Conservation (phyloP, 2,797 vertebrate genomes). For the Dallia pectoralis region DNA sequence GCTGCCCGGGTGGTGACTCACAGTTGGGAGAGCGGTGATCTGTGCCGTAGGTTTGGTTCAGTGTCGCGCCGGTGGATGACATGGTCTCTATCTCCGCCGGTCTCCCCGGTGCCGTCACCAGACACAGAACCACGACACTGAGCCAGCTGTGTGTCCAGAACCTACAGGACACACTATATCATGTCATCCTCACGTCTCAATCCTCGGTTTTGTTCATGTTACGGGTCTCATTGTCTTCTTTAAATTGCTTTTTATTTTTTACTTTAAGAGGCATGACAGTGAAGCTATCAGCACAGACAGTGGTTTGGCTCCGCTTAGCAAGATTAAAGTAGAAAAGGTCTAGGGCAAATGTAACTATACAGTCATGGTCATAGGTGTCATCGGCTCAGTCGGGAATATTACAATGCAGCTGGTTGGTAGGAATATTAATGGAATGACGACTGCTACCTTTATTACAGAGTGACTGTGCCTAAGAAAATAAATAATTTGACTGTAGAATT, state of each 20-base stretch:
- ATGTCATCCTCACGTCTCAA: background rate
- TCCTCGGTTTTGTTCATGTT: background rate
- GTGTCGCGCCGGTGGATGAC: constrained; percentile 65
- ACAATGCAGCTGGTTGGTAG: background rate
- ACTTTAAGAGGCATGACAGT: background rate
- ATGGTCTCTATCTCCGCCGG: background rate
- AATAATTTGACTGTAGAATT: background rate
- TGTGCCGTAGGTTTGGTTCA: constrained; percentile 71
- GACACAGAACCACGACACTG: constrained; percentile 54
- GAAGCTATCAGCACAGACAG: background rate
- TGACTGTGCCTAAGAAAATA: background rate
- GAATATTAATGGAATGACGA: background rate
- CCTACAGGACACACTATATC: constrained; percentile 43
- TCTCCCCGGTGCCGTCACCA: constrained; percentile 30
- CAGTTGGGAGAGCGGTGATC: constrained; percentile 52
- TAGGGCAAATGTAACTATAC: background rate
- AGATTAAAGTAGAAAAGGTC: background rate
- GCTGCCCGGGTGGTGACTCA: constrained; percentile 53
- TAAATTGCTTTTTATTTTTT: background rate
- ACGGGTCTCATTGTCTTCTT: background rate
- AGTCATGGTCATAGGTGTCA: too few relatives aligned
- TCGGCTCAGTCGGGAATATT: background rate
- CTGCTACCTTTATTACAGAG: background rate
- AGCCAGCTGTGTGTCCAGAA: constrained; percentile 72
- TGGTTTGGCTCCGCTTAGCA: background rate